Base-by-base conservation (phyloP, 2,888 invertebrate species). In the Sceliomorpha sp. region DNA sequence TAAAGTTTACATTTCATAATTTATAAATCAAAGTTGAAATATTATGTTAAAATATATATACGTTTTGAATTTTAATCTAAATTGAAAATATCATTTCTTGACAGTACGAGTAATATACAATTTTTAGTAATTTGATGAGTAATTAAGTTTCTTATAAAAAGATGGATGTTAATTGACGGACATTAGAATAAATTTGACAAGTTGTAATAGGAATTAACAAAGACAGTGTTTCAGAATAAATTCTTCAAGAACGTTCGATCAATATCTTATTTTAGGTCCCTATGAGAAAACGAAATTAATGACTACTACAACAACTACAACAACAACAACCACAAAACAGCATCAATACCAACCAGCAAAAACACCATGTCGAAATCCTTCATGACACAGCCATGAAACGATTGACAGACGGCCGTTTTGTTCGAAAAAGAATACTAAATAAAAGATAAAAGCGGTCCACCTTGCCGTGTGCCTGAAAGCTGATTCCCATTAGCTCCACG, bases 401-500 rank as follows among this genome's bases (percentile, higher is more conserved):
- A 83, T 83, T 77, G 76, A 81, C 75, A 76, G 78, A 78, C 79
- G 78, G 79, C 78, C 79, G 75, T 79, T 81, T 78, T 79, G 79
- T 69, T 63, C 44, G 51, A 63, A 70, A 59, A 44, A 70, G 6
- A 42, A 64, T 50, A 50, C 26, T 12, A 6, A 15, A 34, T 39
- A 36, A 32, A 58, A 32, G 27, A 32, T 17, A 59, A 67, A 74
- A 75, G 71, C 77, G 82, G 84, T 83, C 82, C 82, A 82, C 81
- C 82, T 80, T 80, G 80, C 81, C 81, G 83, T 80, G 82, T 81
- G 81, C 82, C 78, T 79, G 81, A 81, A 80, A 80, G 78, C 80
- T 76, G 77, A 75, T 81, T 80, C 64, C 75, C 68, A 70, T 9
- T 2, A 9, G 13, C 27, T 8, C 3, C n/a, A 2, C 20, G 45